Evolutionary conservation across 2,888 invertebrate genomes (phyloP), one percentile per base, ranked within the genome.

Genomic region (Caenorhabditis virilis): DNA sequence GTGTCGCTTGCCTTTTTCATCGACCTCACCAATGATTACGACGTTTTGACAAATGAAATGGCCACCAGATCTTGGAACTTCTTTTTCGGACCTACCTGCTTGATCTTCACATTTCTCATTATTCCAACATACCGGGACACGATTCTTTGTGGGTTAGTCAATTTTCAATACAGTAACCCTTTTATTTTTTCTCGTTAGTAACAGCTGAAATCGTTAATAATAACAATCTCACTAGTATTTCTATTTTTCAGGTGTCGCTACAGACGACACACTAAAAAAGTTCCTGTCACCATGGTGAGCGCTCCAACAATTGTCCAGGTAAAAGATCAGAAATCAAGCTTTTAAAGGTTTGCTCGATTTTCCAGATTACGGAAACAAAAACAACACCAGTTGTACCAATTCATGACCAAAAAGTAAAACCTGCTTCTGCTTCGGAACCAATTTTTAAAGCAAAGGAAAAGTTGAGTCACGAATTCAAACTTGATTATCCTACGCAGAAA

Each of bases 81-180:
- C 58, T 62, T 69, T 38, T 69, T 69, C 33, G 63, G 49, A 11
- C 60, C 59, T 15, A 42, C 45, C 5, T 47, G 56, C 13, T 47
- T 69, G 30, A 58, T 65, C 13, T 59, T 69, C 39, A 55, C 61
- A 11, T 65, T 69, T 26, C n/a, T 58, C 26, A 65, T 64, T 30
- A 52, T 69, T 9, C 69, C 69, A 7, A 54, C 64, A 16, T 69
- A 69, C 38, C 54, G 69, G 11, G 69, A 69, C 26, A 58, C 54
- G 0, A 51, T 69, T 25, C 57, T 69, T 43, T 69, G 69, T 20
- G 69, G 69, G 56, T 67, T 18, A 35, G 55, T 33, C 9, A 20
- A 9, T 22, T 22, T 25, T 23, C 23, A 43, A 11, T 11, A n/a
- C n/a, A n/a, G n/a, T n/a, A n/a, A n/a, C n/a, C n/a, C n/a, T n/a